Conservation (phyloP, 2,888 invertebrate species). For the Octonoba sinensis region DNA sequence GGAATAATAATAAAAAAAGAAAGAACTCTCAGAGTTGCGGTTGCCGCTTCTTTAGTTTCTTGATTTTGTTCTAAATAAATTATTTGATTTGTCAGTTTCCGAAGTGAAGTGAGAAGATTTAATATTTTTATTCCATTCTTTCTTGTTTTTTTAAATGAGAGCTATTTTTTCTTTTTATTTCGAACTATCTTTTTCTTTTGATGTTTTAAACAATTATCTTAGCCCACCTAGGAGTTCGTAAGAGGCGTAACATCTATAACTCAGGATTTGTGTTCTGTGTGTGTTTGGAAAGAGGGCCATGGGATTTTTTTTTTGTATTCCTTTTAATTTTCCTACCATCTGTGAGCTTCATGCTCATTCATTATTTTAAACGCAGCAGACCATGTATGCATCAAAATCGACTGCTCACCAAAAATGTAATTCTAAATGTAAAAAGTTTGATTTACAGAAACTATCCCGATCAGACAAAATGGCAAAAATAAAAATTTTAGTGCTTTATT, state of each 20-base stretch:
- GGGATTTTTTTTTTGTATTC: no score
- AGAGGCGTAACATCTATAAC: conserved; percentile 46
- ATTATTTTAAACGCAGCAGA: no score
- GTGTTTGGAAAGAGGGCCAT: conserved; percentile 17
- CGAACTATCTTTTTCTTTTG: not conserved
- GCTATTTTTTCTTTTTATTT: conserved; percentile 2
- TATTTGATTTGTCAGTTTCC: conserved; percentile 57
- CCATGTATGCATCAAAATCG: no score
- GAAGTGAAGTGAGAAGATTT: conserved; percentile 3
- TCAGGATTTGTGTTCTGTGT: conserved; percentile 47
- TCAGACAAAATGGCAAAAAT: no score
- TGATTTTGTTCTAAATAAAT: conserved; percentile 32
- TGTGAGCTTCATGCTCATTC: no score
- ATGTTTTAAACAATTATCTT: conserved; percentile 37
- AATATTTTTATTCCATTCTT: not conserved
- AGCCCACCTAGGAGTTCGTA: conserved; percentile 44
- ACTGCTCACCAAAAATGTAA: no score
- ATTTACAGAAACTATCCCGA: no score
- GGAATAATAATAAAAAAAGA: conserved; percentile 11
- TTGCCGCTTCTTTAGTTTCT: conserved; percentile 2
- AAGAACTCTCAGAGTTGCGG: not conserved
- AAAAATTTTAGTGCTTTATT: no score
- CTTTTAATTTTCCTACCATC: no score
- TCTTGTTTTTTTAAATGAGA: not conserved
- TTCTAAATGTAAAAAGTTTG: no score